Base-by-base conservation (phyloP, 2,113 vertebrate genomes). In the Trogon melanurus region DNA sequence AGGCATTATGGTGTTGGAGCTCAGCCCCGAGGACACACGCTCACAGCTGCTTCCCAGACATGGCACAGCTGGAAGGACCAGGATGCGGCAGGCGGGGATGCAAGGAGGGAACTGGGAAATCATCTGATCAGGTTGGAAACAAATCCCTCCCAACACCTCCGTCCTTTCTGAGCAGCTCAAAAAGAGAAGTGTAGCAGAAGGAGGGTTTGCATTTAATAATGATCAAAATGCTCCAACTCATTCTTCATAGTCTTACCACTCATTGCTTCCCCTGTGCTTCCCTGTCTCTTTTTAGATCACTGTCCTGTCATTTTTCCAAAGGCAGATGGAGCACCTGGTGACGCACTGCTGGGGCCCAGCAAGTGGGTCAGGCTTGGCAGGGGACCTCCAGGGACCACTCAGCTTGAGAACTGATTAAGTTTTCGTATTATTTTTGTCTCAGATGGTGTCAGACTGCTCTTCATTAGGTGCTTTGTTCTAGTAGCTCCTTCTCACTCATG, bases 391-490 rank as follows among this genome's bases (percentile, higher is more conserved):
- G 86, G 48, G 80, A 84, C 48, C 2, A 8, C 65, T 75, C 79
- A 62, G 60, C 38, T 79, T 6, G 32, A 89, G 32, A 92, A 29
- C 69, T 79, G 38, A 91, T 81, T 92, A 78, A 74, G 29, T 67
- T 92, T 58, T 75, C 11, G 4, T 21, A n/a, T 48, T 64, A 90
- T 84, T 88, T 83, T 78, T 10, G 21, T 32, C 32, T 69, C 6
- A 1, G 19, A 44, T 36, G 29, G 47, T 12, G 6, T 74, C 27
- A 75, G 70, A 74, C 0, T 0, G 60, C 15, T 78, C 53, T 56
- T 85, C 38, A 16, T 61, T 16, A 48, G 36, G 29, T 50, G n/a
- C 50, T 76, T 54, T 90, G 60, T 48, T 86, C 58, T 50, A 65
- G 36, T 11, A 88, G 71, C 58, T 90, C 62, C 34, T 93, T 73